Evolutionary conservation across 1,140 invertebrate species (phyloP), one percentile per base, ranked within the genome.

Genomic region (Drosophila trapezifrons): DNA sequence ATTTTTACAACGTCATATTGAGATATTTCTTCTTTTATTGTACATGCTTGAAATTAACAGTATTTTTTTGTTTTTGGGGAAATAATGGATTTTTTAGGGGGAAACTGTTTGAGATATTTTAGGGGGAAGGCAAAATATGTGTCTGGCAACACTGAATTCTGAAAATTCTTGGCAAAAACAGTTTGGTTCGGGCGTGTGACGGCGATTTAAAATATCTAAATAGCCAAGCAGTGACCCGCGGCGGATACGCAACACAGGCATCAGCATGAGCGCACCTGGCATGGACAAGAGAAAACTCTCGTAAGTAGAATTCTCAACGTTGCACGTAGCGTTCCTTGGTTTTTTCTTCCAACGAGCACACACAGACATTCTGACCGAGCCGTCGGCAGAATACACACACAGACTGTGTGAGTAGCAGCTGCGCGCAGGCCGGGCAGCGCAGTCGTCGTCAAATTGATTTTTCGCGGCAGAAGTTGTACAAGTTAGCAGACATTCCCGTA

Each of bases 271-370:
- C 59, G 90, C 78, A 76, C 93, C 75, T 80, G 85, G 83, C 81
- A 94, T 94, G 93, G 93, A 93, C 72, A 93, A 90, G 76, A 93
- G 93, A 92, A 93, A 93, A 93, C 90, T 93, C 76, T 94, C 93
- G 93, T 93, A 90, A 93, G 93, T 93, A 79, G 12, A 74, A 51
- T 54, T 62, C 29, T 29, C 47, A 58, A 64, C 46, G 64, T 37
- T 51, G 62, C 43, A 37, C 32, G 51, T 22, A 8, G 64, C 37
- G 66, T 78, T 81, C 60, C 73, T 59, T 72, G 46, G 66, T 71
- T 78, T 74, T 81, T 85, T 76, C 58, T 22, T 52, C 38, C 38
- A 35, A 51, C 74, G 65, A 75, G 71, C 79, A 69, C 71, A 79
- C 79, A 80, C 73, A 67, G 52, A 42, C 67, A 59, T 59, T 76